A percentile compares a stretch with the other conserved stretches of the same genome.
Evolutionary conservation across 2,113 vertebrate species (phyloP).

Genomic region (Sylvilagus bachmani): DNA sequence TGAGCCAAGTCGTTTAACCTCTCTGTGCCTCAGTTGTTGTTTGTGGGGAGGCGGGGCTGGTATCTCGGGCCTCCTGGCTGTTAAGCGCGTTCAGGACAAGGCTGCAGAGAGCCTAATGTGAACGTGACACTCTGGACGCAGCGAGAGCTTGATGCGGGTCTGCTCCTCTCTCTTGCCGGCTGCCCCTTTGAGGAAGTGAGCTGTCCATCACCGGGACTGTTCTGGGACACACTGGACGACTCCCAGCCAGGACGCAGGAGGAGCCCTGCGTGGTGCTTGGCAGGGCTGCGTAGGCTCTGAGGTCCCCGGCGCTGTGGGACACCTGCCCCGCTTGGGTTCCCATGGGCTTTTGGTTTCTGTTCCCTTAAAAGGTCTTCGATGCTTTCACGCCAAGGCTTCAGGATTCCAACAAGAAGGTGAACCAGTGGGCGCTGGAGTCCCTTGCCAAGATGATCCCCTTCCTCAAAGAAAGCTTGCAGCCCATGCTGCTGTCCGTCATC

Average conservation of each 20-base stretch:
- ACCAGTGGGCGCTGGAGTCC: slow-evolving; percentile 79
- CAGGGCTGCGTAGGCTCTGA: neutral
- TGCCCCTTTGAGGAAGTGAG: neutral
- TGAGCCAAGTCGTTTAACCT: neutral
- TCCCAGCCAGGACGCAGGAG: neutral
- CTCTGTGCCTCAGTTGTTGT: neutral
- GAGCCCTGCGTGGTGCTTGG: neutral
- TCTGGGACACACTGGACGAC: neutral
- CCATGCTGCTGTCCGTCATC: slow-evolving; percentile 79
- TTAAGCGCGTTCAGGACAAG: neutral
- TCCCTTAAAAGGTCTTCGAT: slow-evolving; percentile 87
- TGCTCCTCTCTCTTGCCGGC: neutral
- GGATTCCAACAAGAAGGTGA: slow-evolving; percentile 88
- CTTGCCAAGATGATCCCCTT: slow-evolving; percentile 75
- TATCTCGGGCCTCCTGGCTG: neutral
- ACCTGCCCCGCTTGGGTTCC: neutral
- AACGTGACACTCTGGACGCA: fast-evolving
- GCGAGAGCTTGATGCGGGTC: fast-evolving
- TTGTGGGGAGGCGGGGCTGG: neutral
- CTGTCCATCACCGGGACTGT: neutral
- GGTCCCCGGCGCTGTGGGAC: neutral
- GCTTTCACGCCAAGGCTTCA: slow-evolving; percentile 86
- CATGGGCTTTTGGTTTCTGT: slow-evolving; percentile 38
- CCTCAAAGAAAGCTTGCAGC: slow-evolving; percentile 79
- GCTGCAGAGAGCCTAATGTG: neutral